phyloP scores from a whole-genome alignment of 2,113 vertebrate species.

The Spheniscus mendiculus region DNA sequence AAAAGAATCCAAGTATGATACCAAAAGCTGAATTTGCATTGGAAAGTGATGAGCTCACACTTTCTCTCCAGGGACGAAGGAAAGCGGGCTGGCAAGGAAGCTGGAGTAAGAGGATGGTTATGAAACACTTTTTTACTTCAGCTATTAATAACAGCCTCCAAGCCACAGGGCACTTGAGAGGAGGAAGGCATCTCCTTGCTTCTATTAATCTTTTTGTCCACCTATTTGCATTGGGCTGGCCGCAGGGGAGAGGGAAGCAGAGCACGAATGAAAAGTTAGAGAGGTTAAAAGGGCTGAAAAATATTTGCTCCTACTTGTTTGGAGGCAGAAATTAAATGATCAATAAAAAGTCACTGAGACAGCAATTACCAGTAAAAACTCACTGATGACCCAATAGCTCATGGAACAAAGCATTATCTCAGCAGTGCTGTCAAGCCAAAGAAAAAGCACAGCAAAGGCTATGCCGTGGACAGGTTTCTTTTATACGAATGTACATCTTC shows the following conservation, averaged over 20 bases:
- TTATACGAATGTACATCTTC: neutral
- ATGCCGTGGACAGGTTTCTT: neutral
- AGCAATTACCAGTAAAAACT: conserved; percentile 17
- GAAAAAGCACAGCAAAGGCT: neutral
- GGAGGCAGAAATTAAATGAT: conserved; percentile 61
- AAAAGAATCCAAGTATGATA: conserved; percentile 57
- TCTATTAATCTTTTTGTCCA: conserved; percentile 62
- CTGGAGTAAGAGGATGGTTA: conserved; percentile 15
- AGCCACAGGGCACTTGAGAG: conserved; percentile 49
- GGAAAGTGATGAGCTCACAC: conserved; percentile 73
- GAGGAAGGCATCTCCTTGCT: conserved; percentile 51
- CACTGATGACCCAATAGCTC: conserved; percentile 16
- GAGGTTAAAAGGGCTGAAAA: conserved; percentile 63
- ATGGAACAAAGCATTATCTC: conserved; percentile 1
- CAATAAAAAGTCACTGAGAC: conserved; percentile 52
- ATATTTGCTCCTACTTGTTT: conserved; percentile 63
- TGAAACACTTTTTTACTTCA: conserved; percentile 50
- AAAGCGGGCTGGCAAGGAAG: conserved; percentile 41
- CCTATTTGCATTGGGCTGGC: conserved; percentile 45
- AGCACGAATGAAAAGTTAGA: conserved; percentile 29
- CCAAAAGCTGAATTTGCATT: conserved; percentile 56
- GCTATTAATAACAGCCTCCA: conserved; percentile 65
- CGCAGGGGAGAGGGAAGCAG: neutral
- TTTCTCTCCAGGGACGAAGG: conserved; percentile 56
- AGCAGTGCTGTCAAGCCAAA: neutral